Percentiles rank a stretch among this genome's conserved stretches.
Evolutionary conservation across 2,797 vertebrate genomes (phyloP).

Genomic region (Pogonophryne albipinna): DNA sequence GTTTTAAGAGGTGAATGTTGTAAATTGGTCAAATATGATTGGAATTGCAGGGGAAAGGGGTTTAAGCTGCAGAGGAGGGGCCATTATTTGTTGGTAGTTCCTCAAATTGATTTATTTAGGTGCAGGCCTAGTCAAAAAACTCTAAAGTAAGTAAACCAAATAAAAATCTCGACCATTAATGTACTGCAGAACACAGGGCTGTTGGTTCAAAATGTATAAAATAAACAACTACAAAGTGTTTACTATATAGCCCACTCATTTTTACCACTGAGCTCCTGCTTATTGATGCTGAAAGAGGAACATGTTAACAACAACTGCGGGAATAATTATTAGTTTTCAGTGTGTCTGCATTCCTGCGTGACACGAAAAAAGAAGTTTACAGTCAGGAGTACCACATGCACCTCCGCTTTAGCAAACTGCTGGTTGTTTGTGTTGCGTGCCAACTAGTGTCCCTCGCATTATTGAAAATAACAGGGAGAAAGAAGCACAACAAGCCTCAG

Average conservation of each 20-base stretch:
- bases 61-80: neutral
- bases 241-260: constrained; percentile 14
- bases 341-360: constrained; percentile 52
- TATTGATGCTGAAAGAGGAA: constrained; percentile 49
- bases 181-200: neutral
- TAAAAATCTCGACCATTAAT: constrained; percentile 23
- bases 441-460: constrained; percentile 47
- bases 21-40: constrained; percentile 39
- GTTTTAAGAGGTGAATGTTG: constrained; percentile 34
- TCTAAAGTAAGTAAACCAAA: constrained; percentile 34
- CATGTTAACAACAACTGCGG: constrained; percentile 45
- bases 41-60: constrained; percentile 2
- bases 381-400: constrained; percentile 6
- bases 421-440: constrained; percentile 36
- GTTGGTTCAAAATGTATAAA: constrained; percentile 16
- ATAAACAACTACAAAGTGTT: constrained; percentile 23
- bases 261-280: constrained; percentile 9
- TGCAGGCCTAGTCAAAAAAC: constrained; percentile 14
- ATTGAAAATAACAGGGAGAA: constrained; percentile 54
- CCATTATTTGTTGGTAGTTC: constrained; percentile 3
- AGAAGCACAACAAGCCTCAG: constrained; percentile 34
- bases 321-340: constrained; percentile 59
- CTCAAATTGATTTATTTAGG: constrained; percentile 29
- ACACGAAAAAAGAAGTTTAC: constrained; percentile 30
- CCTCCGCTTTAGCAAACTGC: constrained; percentile 19